These are phyloP conservation scores for Notoglanidium macrostoma DNA, from an alignment of 2,797 vertebrate genomes.

Conservation along the genomic window DNA sequence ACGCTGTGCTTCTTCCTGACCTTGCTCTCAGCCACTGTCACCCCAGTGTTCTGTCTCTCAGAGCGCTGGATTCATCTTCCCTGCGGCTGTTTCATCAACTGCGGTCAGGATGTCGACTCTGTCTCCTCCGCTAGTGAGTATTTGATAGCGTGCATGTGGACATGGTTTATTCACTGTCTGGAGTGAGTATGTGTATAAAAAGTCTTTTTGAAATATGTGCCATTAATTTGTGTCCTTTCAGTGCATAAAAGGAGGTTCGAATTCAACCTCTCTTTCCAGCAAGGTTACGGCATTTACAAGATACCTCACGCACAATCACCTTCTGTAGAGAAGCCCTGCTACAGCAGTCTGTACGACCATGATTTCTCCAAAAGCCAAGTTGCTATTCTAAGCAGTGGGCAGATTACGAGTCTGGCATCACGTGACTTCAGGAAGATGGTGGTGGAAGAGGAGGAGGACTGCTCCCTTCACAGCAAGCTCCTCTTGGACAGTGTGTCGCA, in stretches of 20 bases:
- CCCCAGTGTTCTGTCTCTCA: constrained; percentile 91
- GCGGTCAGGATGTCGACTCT: constrained; percentile 72
- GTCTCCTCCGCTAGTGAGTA: constrained; percentile 76
- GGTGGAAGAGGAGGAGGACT: constrained; percentile 62
- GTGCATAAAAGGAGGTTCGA: constrained; percentile 85
- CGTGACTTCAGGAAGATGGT: constrained; percentile 79
- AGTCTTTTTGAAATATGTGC: not conserved
- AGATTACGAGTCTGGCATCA: constrained; percentile 60
- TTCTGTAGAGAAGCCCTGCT: constrained; percentile 71
- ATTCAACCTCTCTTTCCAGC: constrained; percentile 92
- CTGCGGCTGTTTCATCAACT: constrained; percentile 96
- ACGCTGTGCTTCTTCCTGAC: constrained; percentile 90
- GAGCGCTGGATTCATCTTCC: constrained; percentile 93
- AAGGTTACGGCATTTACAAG: constrained; percentile 88
- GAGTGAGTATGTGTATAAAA: not conserved
- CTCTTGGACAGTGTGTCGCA: constrained; percentile 61
- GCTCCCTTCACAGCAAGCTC: constrained; percentile 70
- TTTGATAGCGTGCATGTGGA: not conserved
- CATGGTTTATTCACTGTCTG: not conserved
- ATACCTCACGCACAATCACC: constrained; percentile 77
- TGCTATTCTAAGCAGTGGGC: constrained; percentile 61
- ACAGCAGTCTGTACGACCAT: constrained; percentile 75
- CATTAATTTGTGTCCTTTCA: constrained; percentile 61
- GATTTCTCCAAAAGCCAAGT: constrained; percentile 66
- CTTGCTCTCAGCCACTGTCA: constrained; percentile 83